Conservation (phyloP, 2,113 vertebrate genomes). For the Rissa tridactyla region DNA sequence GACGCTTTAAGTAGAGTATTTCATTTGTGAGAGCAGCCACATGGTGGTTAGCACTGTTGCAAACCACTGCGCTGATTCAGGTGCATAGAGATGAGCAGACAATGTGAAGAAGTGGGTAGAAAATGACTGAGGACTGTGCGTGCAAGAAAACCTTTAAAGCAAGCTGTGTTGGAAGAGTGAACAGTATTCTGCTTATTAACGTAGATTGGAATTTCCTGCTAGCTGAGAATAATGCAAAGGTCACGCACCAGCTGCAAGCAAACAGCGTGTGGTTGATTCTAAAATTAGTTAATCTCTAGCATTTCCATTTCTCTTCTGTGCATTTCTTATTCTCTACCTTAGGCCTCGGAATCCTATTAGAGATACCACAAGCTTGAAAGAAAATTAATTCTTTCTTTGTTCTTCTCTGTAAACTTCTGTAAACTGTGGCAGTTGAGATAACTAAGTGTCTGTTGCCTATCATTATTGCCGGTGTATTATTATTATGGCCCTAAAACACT, state of each 20-base stretch:
- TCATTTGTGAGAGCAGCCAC: background rate
- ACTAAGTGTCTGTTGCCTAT: background rate
- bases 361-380: background rate
- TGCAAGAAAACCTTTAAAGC: background rate
- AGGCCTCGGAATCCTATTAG: background rate
- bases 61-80: background rate
- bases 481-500: background rate
- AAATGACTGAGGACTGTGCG: background rate
- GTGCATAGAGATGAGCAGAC: background rate
- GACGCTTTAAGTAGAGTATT: background rate
- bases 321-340: background rate
- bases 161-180: background rate
- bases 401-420: background rate
- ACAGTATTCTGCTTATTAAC: slow-evolving; percentile 32
- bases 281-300: slow-evolving; percentile 19
- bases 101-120: background rate
- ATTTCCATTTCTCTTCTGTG: background rate
- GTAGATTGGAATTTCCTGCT: slow-evolving; percentile 1
- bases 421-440: background rate
- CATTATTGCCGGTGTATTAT: background rate
- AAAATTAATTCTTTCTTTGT: background rate
- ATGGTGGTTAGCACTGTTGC: background rate
- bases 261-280: slow-evolving; percentile 13
- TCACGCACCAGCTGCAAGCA: slow-evolving; percentile 12
- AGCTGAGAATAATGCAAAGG: slow-evolving; percentile 26